Evolutionary conservation across 2,888 invertebrate genomes (phyloP).

Genomic region (Parthenolecanium corni): DNA sequence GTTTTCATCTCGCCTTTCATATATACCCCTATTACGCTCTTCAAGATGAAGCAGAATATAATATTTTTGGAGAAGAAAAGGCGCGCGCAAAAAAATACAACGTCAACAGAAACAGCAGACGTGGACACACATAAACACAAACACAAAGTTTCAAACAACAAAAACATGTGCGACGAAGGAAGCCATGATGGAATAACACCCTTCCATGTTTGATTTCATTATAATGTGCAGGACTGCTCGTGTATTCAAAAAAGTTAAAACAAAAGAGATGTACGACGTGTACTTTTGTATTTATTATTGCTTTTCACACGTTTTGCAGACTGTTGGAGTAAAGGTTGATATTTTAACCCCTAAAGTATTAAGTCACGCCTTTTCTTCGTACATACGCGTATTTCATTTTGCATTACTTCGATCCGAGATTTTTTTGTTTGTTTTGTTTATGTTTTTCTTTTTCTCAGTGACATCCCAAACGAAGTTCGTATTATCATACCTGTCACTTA

Average conservation of each 20-base stretch:
- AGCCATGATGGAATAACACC: constrained; percentile 26
- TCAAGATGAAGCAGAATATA: no score
- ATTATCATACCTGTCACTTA: no score
- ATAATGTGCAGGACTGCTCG: constrained; percentile 3
- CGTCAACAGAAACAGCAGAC: not conserved
- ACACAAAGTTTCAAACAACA: not conserved
- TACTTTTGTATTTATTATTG: constrained; percentile 25
- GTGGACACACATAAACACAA: not conserved
- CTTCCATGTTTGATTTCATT: constrained; percentile 25
- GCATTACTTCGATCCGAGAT: not conserved
- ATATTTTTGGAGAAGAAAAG: no score
- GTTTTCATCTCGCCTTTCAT: not conserved
- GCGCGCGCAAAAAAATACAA: not conserved
- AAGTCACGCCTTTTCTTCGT: constrained; percentile 21
- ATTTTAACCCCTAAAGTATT: constrained; percentile 21
- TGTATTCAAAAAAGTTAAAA: constrained; percentile 16
- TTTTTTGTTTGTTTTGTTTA: no score
- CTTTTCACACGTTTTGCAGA: constrained; percentile 22
- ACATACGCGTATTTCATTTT: not conserved
- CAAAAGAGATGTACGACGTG: constrained; percentile 21
- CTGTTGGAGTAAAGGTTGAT: constrained; percentile 14
- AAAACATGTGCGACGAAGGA: constrained; percentile 23
- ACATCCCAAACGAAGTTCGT: no score
- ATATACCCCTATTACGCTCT: no score
- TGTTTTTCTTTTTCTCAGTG: no score